Evolutionary conservation across 2,113 vertebrate genomes (phyloP).

Genomic region (Fregata magnificens): DNA sequence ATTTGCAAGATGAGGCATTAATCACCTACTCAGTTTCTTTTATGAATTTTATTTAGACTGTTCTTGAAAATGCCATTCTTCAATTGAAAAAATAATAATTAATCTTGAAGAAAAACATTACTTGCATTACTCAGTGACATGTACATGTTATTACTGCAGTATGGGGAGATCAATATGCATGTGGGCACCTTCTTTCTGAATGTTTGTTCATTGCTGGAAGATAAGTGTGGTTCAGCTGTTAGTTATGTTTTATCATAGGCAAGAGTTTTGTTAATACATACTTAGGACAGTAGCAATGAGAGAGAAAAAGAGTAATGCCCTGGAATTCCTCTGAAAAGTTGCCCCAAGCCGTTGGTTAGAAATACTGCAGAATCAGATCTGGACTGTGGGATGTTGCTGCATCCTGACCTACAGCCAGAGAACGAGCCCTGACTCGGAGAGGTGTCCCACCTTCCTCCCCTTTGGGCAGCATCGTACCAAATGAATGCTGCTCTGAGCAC

Average conservation of each 20-base stretch:
- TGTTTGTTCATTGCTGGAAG: neutral
- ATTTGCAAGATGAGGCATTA: neutral
- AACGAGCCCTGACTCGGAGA: neutral
- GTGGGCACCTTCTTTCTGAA: neutral
- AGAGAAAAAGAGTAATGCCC: neutral
- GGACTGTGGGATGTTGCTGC: neutral
- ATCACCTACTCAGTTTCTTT: neutral
- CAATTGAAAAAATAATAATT: neutral
- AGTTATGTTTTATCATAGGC: neutral
- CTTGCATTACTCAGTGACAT: neutral
- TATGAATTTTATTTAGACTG: neutral
- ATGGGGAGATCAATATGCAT: neutral
- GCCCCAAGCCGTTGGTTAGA: neutral
- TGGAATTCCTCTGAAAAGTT: neutral
- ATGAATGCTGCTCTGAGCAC: neutral
- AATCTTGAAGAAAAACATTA: neutral
- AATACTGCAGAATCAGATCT: neutral
- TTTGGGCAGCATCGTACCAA: neutral
- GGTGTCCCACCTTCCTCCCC: neutral
- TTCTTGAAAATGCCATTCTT: neutral
- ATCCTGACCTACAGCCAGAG: neutral
- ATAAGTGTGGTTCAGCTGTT: neutral
- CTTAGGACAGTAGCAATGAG: neutral
- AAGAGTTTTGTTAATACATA: neutral
- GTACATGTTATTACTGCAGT: neutral